These are phyloP conservation scores for Hyaena hyaena DNA, from an alignment of 2,113 vertebrate species.

Conservation along the genomic window DNA sequence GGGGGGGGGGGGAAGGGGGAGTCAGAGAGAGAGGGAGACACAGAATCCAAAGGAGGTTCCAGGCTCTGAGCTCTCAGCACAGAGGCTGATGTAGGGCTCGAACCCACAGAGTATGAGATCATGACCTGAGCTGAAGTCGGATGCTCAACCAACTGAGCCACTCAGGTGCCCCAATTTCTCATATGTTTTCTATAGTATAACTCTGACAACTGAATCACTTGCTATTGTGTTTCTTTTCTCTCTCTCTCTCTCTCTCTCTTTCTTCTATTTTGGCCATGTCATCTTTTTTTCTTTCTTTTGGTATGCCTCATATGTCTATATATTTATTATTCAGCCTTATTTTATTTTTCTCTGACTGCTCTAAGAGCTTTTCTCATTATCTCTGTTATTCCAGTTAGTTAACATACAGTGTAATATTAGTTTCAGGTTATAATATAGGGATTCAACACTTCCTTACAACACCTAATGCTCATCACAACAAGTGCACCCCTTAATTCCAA, in stretches of 20 bases:
- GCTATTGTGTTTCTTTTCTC: neutral
- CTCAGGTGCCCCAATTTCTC: too few species aligned
- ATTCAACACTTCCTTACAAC: neutral
- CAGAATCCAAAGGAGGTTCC: too few species aligned
- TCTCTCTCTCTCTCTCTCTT: neutral
- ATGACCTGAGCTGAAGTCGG: too few species aligned
- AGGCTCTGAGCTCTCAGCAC: too few species aligned
- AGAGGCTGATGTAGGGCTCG: too few species aligned
- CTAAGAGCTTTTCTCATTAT: neutral
- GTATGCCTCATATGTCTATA: neutral
- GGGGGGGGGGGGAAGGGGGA: too few species aligned
- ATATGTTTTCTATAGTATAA: neutral
- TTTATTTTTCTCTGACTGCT: neutral
- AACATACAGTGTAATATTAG: neutral
- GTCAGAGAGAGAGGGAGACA: too few species aligned
- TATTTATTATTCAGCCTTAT: neutral
- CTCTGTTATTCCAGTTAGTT: neutral
- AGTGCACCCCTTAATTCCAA: neutral
- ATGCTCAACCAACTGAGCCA: too few species aligned
- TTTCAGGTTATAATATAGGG: neutral
- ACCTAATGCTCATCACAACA: neutral
- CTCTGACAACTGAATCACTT: neutral
- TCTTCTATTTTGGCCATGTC: neutral
- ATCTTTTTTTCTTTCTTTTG: neutral
- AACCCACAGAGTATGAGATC: too few species aligned